Evolutionary conservation across 2,113 vertebrate species (phyloP).

Genomic region (Helogale parvula): DNA sequence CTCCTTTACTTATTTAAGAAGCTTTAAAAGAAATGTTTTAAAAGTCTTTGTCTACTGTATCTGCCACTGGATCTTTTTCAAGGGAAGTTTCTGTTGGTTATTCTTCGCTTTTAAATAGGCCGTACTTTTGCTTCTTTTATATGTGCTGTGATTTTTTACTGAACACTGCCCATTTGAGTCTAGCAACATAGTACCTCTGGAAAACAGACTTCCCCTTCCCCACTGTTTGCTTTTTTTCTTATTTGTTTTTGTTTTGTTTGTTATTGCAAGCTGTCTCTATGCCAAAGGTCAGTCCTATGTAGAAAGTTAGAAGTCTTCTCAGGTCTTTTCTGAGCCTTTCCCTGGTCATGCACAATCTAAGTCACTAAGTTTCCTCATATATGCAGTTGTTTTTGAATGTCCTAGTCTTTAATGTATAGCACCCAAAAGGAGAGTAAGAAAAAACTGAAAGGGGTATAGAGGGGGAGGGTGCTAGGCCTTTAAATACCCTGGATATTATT

Average conservation of each 20-base stretch:
- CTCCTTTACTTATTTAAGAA: background rate
- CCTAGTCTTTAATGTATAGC: background rate
- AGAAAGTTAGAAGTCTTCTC: background rate
- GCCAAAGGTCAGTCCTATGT: background rate
- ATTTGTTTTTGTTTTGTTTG: background rate
- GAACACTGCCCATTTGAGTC: background rate
- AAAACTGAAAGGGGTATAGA: background rate
- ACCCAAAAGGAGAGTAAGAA: background rate
- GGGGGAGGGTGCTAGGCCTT: background rate
- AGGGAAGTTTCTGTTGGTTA: background rate
- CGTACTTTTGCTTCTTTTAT: background rate
- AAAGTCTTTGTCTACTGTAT: background rate
- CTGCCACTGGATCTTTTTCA: background rate
- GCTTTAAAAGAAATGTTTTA: background rate
- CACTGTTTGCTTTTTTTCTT: background rate
- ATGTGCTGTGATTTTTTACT: background rate
- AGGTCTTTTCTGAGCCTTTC: background rate
- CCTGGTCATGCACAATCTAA: background rate
- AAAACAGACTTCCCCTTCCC: background rate
- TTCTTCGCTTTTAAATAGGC: background rate
- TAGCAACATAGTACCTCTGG: background rate
- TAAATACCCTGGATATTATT: background rate
- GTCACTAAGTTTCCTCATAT: background rate
- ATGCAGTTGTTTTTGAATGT: background rate
- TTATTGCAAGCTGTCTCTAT: background rate